Conservation (phyloP, 2,888 invertebrate species). For the Acleris laterana region DNA sequence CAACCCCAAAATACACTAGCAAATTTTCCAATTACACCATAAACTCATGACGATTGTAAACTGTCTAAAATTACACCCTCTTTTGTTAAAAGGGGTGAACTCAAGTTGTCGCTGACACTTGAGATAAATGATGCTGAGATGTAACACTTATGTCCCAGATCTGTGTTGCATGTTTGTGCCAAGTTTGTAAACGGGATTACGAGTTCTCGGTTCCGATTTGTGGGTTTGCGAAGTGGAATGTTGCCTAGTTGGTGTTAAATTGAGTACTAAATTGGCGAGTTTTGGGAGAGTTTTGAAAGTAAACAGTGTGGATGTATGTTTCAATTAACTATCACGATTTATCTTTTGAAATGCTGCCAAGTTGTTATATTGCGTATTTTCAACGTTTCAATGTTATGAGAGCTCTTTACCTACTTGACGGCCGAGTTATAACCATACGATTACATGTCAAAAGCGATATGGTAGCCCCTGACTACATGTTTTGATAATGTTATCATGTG, state of each 20-base stretch:
- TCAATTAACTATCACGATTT: too few species aligned
- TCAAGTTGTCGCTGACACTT: constrained; percentile 4
- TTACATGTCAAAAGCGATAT: too few species aligned
- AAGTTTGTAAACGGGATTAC: constrained; percentile 15
- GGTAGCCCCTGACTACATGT: too few species aligned
- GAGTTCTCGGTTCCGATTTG: constrained; percentile 10
- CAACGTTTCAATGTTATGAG: too few species aligned
- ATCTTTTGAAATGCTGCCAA: too few species aligned
- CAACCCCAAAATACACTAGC: background rate
- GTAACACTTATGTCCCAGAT: constrained; percentile 12
- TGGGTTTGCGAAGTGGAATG: background rate
- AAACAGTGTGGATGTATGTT: background rate
- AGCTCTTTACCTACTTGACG: too few species aligned
- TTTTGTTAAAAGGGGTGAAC: constrained; percentile 6
- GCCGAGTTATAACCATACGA: too few species aligned
- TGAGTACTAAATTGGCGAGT: background rate
- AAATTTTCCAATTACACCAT: background rate
- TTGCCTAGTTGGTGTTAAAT: constrained; percentile 1
- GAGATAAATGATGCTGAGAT: constrained; percentile 7
- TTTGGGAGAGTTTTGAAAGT: background rate
- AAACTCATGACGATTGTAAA: background rate
- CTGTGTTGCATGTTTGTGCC: constrained; percentile 15
- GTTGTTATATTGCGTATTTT: too few species aligned
- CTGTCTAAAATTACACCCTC: background rate
- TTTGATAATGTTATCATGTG: too few species aligned